Percentiles rank a stretch among this genome's conserved stretches.
These are phyloP conservation scores for Monochamus alternatus DNA, from an alignment of 2,888 invertebrate genomes.

Conservation along the genomic window DNA sequence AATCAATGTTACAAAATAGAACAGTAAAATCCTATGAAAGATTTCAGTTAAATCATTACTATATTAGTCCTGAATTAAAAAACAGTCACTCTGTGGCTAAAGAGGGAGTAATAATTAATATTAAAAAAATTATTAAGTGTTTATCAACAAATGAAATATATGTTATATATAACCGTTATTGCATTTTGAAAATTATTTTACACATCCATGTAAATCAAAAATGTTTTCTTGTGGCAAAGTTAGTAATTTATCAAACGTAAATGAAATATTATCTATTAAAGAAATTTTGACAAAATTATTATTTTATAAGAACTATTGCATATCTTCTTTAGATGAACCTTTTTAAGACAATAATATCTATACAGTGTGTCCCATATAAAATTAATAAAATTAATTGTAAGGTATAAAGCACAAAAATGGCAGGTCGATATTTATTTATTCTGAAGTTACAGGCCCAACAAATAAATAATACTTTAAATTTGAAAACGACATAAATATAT, in stretches of 20 bases:
- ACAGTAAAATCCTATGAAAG: conserved; percentile 7
- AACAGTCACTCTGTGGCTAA: neutral
- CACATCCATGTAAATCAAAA: neutral
- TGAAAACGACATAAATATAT: too few species aligned
- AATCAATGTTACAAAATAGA: conserved; percentile 2
- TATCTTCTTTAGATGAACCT: neutral
- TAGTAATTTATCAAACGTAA: neutral
- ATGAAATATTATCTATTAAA: neutral
- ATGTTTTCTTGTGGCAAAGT: neutral
- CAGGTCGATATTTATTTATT: too few species aligned
- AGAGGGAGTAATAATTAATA: neutral
- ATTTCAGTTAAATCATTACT: neutral
- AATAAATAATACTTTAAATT: too few species aligned
- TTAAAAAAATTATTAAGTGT: neutral
- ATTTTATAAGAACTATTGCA: neutral
- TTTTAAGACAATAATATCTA: neutral
- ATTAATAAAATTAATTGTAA: too few species aligned
- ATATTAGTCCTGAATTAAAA: neutral
- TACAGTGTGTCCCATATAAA: neutral
- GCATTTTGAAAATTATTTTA: neutral
- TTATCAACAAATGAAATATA: neutral
- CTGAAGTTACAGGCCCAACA: too few species aligned
- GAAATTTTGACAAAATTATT: neutral
- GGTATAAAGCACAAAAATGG: too few species aligned
- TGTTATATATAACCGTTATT: neutral